A percentile compares a stretch with the other conserved stretches of the same genome.
phyloP scores from a whole-genome alignment of 2,113 vertebrate species.

The Mastomys natalensis region DNA sequence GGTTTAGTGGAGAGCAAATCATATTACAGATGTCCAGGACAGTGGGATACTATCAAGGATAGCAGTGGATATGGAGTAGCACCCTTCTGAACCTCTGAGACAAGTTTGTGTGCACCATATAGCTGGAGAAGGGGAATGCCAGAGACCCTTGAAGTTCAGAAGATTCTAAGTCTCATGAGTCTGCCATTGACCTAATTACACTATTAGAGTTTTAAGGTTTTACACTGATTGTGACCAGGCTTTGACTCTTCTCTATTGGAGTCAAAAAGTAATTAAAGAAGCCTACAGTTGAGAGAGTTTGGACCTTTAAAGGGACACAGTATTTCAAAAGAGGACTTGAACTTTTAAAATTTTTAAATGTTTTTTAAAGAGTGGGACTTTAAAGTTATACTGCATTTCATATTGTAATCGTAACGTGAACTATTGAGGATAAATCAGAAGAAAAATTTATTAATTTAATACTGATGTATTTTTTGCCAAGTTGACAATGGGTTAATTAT shows the following conservation, averaged over 20 bases:
- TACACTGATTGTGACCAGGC: not conserved
- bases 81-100: not conserved
- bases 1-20: not conserved
- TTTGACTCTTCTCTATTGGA: not conserved
- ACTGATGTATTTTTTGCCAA: not conserved
- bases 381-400: not conserved
- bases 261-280: not conserved
- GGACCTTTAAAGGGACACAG: not conserved
- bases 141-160: not conserved
- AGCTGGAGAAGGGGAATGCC: not conserved
- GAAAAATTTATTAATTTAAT: not conserved
- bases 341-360: not conserved
- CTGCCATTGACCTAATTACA: not conserved
- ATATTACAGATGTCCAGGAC: not conserved
- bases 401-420: not conserved
- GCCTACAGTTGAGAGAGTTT: not conserved
- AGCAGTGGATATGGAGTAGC: not conserved
- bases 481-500: not conserved
- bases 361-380: not conserved
- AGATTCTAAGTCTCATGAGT: not conserved
- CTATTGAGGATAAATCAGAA: not conserved
- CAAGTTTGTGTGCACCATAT: not conserved
- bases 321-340: not conserved
- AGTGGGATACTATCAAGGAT: not conserved
- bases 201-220: not conserved